Evolutionary conservation across 2,113 vertebrate genomes (phyloP), one percentile per base, ranked within the genome.

Genomic region (Paraplagusia blochii): DNA sequence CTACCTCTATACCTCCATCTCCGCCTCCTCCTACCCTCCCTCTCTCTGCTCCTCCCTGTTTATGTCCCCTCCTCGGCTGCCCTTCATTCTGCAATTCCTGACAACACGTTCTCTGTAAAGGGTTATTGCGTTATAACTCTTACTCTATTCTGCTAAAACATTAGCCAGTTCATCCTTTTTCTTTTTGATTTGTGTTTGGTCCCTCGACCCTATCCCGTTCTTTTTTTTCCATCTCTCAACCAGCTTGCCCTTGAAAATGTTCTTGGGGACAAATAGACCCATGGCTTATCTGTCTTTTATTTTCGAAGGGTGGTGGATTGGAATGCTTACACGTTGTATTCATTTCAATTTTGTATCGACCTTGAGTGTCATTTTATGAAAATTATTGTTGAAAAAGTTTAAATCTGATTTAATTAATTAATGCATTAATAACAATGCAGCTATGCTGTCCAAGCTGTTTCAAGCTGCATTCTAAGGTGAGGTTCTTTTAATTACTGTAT

Each of bases 221-320:
- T 40, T 9, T 39, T 54, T 59, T 63, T 46, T n/a, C 53, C 64
- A 50, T 49, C 18, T 72, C 65, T 84, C 86, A 86, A 88, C 84
- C 86, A 80, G 84, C 86, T 82, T 82, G 84, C 50, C 80, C 82
- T 86, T 86, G 69, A 85, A 77, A 29, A 79, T 36, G 67, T 54
- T 81, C 74, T 59, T 50, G 40, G 58, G 70, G 72, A 65, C 56
- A 48, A 40, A 53, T 53, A 0, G 54, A 64, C 64, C 43, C 40
- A 2, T 1, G 33, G 66, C 48, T 61, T 45, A 0, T 6, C 1
- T 54, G 17, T 57, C 53, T 1, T n/a, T 17, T 4, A 12, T 11
- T 11, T 13, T 40, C 22, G 22, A 29, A 29, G 22, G 22, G 22
- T 29, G 22, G 22, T 29, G 22, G 6, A 29, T 6, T 4, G 22